Evolutionary conservation across 2,113 vertebrate species (phyloP), one percentile per base, ranked within the genome.

Genomic region (Clarias gariepinus): DNA sequence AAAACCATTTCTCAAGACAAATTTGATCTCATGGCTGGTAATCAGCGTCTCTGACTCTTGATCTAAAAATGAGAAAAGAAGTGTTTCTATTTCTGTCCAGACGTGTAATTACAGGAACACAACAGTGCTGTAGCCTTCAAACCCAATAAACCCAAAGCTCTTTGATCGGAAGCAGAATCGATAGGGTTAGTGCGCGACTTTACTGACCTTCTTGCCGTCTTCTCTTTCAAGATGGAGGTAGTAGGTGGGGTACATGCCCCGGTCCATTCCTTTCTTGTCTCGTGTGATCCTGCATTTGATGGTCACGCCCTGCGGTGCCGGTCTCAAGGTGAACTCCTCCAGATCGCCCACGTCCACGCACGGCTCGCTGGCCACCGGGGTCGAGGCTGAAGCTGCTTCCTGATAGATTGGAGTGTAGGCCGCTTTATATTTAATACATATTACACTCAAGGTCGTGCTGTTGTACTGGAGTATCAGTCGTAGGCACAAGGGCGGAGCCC

Each of bases 261-360:
- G 94, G 94, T 99, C 98, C 98, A 99, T 99, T 88, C 98, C 98
- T 90, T 99, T 99, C 94, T 99, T 99, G 92, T 99, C 98, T 90
- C 98, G 93, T 6, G 98, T 98, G 94, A 99, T 99, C 91, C 98
- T 95, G 94, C 98, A 99, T 92, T 99, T 99, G 89, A 99, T 95
- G 71, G 98, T 96, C 90, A 96, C 94, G 0, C 97, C 97, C 94
- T 99, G 98, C 0, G 97, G 97, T 19, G 98, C 97, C 0, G 98
- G 98, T 87, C 98, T 94, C 91, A 97, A 89, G 0, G 95, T 96
- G 92, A 99, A 99, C 92, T 99, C 98, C 90, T 99, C 98, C 52
- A 99, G 96, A 90, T 99, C 98, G 55, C 97, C 97, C 0, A 99
- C 57, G 11, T 98, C 97, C 1, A 99, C 91, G 36, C 96, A 90